A percentile compares a stretch with the other conserved stretches of the same genome.
phyloP scores from a whole-genome alignment of 2,888 invertebrate species.

The Xylota segnis region DNA sequence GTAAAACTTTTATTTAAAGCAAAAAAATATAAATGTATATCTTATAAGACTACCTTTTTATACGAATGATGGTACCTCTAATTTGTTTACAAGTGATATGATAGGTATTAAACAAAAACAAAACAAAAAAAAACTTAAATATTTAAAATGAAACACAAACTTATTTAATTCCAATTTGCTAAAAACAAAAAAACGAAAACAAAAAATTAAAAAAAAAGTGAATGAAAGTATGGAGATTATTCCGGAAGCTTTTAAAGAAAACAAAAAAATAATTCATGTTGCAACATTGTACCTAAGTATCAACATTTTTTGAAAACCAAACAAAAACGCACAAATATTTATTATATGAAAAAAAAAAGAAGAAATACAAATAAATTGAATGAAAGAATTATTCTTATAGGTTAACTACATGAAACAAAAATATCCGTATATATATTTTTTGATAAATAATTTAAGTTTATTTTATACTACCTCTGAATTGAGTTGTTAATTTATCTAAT shows the following conservation, averaged over 20 bases:
- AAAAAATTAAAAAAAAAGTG: conserved; percentile 22
- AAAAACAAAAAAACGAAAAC: conserved; percentile 46
- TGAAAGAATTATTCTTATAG: conserved; percentile 45
- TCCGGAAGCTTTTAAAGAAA: conserved; percentile 56
- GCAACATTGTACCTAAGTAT: conserved; percentile 77
- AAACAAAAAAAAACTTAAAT: conserved; percentile 28
- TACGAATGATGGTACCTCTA: conserved; percentile 74
- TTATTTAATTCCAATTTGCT: conserved; percentile 64
- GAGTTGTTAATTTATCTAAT: conserved; percentile 43
- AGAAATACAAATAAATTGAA: conserved; percentile 20
- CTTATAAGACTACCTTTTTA: conserved; percentile 77
- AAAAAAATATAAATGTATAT: conserved; percentile 64
- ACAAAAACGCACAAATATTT: conserved; percentile 76
- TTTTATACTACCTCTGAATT: conserved; percentile 62
- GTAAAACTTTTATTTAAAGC: conserved; percentile 8
- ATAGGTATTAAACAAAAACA: conserved; percentile 62
- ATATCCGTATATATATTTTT: conserved; percentile 66
- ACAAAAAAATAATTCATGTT: conserved; percentile 62
- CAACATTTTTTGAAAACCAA: conserved; percentile 70
- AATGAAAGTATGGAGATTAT: conserved; percentile 46
- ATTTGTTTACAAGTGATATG: conserved; percentile 76
- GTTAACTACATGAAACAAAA: conserved; percentile 31
- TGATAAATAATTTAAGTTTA: conserved; percentile 60
- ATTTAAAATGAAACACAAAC: conserved; percentile 38
- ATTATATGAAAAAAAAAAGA: conserved; percentile 27